Base-by-base conservation (phyloP, 2,888 invertebrate genomes). In the Loripinus fragilis region DNA sequence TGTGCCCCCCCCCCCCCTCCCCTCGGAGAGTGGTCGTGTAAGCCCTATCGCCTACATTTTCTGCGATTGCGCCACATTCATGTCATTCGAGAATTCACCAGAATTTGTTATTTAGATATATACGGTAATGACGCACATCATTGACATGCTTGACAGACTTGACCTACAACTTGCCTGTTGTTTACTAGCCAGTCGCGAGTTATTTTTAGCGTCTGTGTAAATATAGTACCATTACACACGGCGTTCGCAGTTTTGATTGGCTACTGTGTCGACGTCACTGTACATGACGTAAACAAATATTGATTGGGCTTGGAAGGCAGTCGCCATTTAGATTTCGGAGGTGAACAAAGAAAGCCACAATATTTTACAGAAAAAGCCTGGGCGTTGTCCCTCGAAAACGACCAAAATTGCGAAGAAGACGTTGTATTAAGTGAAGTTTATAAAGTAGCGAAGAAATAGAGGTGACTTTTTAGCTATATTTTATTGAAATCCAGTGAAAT, bases 141-240 rank as follows among this genome's bases (percentile, higher is more conserved):
- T 66, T 48, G 64, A 69, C 42, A 73, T n/a, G 41, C 65, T 28
- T 41, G 28, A 41, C 67, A 42, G 20, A 79, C 50, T 76, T 81
- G 81, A 84, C 84, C 84, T 79, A 81, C 77, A 74, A 80, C 76
- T 76, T 72, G 28, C 64, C 38, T 76, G 72, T 84, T 79, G 81
- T 84, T 84, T 84, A 79, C 78, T 7, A 25, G 71, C 74, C 75
- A 81, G 77, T 79, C 73, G 23, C n/a, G n/a, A n/a, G 20, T 69
- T 85, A 85, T 76, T 71, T 81, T 76, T 81, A 85, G 81, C 55
- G 41, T 55, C 65, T 0, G 80, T 60, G 60, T 80, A 76, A 67
- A 82, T 78, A 70, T 76, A 77, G 85, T 48, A 50, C 52, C 42
- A 80, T 66, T 70, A 60, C 73, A 78, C 48, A 48, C 69, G 78